Percentiles rank a stretch among this genome's conserved stretches.
Conservation (phyloP, 2,113 vertebrate genomes). For the Hydrolagus affinis region DNA sequence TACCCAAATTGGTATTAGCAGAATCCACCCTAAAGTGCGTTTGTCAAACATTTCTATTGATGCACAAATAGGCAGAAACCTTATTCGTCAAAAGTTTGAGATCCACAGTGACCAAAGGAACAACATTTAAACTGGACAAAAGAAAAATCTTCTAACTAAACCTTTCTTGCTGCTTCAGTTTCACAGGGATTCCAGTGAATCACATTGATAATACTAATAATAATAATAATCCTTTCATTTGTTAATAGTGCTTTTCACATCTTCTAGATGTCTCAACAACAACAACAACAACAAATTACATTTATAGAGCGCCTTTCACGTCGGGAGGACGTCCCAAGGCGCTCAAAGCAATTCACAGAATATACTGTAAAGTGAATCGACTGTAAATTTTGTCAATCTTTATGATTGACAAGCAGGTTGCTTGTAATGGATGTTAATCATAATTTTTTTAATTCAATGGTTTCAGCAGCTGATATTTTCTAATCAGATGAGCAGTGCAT, state of each 20-base stretch:
- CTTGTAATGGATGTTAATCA: background rate
- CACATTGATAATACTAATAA: too few relatives aligned
- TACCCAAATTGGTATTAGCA: background rate
- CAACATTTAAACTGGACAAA: background rate
- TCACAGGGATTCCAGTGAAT: background rate
- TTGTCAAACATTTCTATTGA: background rate
- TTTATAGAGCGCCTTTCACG: too few relatives aligned
- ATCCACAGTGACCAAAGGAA: background rate
- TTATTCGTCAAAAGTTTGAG: background rate
- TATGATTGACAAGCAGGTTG: background rate
- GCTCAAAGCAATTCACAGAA: too few relatives aligned
- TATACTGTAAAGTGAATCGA: too few relatives aligned
- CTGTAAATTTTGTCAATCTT: too few relatives aligned
- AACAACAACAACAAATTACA: too few relatives aligned
- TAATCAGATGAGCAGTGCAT: background rate
- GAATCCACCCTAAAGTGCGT: background rate
- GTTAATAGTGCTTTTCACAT: too few relatives aligned
- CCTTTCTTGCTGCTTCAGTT: background rate
- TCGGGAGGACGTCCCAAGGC: too few relatives aligned
- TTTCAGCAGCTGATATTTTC: background rate
- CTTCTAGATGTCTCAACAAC: too few relatives aligned
- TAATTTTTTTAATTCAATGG: background rate
- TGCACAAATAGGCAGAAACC: background rate
- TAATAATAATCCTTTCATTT: too few relatives aligned
- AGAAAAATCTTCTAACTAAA: background rate